A percentile compares a stretch with the other conserved stretches of the same genome.
phyloP scores from a whole-genome alignment of 2,113 vertebrate genomes.

The Gallinago jamesoni region DNA sequence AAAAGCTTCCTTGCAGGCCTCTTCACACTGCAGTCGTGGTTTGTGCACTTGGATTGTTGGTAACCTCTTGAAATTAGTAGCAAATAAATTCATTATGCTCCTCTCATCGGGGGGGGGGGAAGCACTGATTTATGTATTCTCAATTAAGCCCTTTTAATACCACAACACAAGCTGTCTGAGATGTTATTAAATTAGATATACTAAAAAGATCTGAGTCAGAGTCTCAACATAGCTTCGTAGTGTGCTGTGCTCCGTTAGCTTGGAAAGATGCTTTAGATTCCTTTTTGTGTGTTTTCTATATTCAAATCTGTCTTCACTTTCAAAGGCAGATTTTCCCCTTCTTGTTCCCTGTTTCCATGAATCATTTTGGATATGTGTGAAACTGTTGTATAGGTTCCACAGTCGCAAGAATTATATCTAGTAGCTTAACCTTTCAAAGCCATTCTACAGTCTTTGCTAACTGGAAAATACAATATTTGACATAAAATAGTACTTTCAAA shows the following conservation, averaged over 20 bases:
- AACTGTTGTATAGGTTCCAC: neutral
- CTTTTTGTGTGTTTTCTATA: neutral
- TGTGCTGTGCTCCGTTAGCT: neutral
- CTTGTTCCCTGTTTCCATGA: neutral
- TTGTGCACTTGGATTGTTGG: neutral
- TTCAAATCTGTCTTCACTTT: neutral
- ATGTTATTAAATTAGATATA: neutral
- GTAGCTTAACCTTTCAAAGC: constrained; percentile 1
- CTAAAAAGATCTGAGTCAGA: neutral
- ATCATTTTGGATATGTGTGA: neutral
- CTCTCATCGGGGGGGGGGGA: accelerated
- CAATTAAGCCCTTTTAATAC: neutral
- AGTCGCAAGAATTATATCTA: neutral
- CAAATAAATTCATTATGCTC: neutral
- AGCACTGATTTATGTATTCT: neutral
- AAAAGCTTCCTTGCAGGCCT: neutral
- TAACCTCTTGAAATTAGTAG: neutral
- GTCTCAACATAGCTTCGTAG: neutral
- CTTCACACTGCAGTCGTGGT: neutral
- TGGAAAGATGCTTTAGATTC: neutral
- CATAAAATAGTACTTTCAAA: neutral
- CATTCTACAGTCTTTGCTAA: neutral
- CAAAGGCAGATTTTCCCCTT: neutral
- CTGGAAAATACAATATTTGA: neutral
- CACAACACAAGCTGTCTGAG: neutral